These are phyloP conservation scores for Rhabdophis nuchalis DNA, from an alignment of 2,797 vertebrate species.

Conservation along the genomic window DNA sequence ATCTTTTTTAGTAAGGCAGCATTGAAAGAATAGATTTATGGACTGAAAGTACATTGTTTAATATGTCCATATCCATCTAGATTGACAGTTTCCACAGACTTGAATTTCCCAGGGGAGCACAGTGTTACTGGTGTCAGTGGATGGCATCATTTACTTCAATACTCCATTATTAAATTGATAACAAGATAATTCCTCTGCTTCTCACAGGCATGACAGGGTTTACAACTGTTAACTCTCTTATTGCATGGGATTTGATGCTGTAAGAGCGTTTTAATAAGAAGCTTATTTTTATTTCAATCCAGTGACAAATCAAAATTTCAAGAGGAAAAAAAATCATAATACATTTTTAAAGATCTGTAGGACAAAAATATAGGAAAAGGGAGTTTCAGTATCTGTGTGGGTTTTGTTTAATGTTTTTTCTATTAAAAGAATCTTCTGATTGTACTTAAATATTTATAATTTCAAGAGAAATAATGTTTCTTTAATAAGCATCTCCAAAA, in stretches of 20 bases:
- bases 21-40: conserved; percentile 70
- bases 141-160: conserved; percentile 81
- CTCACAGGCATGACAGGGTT: conserved; percentile 78
- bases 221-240: conserved; percentile 77
- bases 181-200: conserved; percentile 85
- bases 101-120: conserved; percentile 89
- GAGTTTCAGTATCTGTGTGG: not conserved
- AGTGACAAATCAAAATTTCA: conserved; percentile 51
- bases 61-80: conserved; percentile 81
- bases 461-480: not conserved
- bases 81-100: conserved; percentile 81
- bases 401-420: not conserved
- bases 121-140: conserved; percentile 81
- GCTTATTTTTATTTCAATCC: conserved; percentile 67
- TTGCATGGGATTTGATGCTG: conserved; percentile 73
- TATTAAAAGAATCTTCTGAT: not conserved
- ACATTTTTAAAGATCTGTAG: conserved; percentile 25
- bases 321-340: conserved; percentile 44
- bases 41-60: conserved; percentile 77
- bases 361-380: conserved; percentile 17
- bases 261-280: conserved; percentile 77
- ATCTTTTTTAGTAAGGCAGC: conserved; percentile 75
- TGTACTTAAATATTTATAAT: conserved; percentile 11
- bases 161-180: conserved; percentile 88
- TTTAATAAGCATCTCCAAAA: conserved; percentile 16